Conservation (phyloP, 1,140 invertebrate genomes). For the Acromyrmex charruanus region DNA sequence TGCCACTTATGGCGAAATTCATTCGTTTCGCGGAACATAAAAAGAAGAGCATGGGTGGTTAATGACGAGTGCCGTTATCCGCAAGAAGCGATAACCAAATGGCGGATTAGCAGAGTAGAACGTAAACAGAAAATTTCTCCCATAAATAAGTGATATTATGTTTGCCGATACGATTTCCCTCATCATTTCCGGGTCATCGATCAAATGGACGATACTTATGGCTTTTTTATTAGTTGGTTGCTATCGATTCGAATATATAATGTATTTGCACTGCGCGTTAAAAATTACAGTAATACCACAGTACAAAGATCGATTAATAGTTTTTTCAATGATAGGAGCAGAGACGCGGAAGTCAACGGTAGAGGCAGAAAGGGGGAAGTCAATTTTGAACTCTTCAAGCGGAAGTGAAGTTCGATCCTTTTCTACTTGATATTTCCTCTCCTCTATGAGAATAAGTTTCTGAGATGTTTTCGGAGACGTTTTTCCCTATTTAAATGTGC, state of each 20-base stretch:
- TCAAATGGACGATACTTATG: conserved; percentile 13
- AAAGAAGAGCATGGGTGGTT: neutral
- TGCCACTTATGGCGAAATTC: conserved; percentile 31
- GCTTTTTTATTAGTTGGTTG: neutral
- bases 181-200: conserved; percentile 10
- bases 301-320: neutral
- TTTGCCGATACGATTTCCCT: conserved; percentile 36
- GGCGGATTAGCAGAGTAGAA: neutral
- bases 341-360: neutral
- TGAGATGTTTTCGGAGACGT: conserved; percentile 19
- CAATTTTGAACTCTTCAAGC: conserved; percentile 4
- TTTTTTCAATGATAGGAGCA: conserved; percentile 7
- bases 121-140: neutral
- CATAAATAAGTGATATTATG: conserved; percentile 1
- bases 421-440: conserved; percentile 11
- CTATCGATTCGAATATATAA: neutral
- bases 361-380: neutral
- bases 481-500: conserved; percentile 12
- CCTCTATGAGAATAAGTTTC: conserved; percentile 28
- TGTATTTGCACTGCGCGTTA: neutral
- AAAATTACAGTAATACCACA: neutral
- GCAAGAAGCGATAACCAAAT: conserved; percentile 2
- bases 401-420: conserved; percentile 31
- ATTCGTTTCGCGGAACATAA: neutral
- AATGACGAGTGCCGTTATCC: conserved; percentile 33